Evolutionary conservation across 1,140 invertebrate genomes (phyloP).

Genomic region (Lepidurus couesii): DNA sequence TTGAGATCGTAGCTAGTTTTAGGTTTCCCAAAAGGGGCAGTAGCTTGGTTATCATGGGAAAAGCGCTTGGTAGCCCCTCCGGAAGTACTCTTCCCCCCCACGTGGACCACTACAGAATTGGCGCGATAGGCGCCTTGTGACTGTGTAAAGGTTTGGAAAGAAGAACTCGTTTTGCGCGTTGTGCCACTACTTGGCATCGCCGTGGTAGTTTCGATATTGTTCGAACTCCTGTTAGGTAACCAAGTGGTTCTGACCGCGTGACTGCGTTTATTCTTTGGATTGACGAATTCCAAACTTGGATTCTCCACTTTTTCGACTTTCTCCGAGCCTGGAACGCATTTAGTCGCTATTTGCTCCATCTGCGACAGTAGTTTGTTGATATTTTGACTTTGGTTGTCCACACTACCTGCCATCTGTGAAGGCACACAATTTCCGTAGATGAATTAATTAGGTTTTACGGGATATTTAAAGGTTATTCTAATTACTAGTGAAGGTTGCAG

Average conservation of each 20-base stretch:
- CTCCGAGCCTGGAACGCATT: not conserved
- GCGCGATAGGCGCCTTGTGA: not conserved
- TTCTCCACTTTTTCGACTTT: not conserved
- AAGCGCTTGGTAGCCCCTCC: not conserved
- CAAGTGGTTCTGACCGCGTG: slow-evolving; percentile 24
- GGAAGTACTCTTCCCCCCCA: not conserved
- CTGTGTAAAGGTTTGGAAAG: not conserved
- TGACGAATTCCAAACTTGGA: slow-evolving; percentile 27
- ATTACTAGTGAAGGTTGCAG: not conserved
- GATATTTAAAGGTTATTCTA: not conserved
- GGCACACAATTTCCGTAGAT: not conserved
- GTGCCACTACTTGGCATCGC: not conserved
- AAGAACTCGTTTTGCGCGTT: not conserved
- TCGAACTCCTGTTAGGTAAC: slow-evolving; percentile 14
- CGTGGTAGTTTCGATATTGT: not conserved
- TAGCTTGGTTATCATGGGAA: not conserved
- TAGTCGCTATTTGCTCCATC: not conserved
- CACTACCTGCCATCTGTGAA: not conserved
- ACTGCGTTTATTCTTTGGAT: not conserved
- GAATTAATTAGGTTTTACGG: not conserved
- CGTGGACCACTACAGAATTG: not conserved
- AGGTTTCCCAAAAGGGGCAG: not conserved
- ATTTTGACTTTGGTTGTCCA: not conserved
- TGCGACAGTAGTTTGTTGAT: not conserved
- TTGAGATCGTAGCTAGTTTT: not conserved